Base-by-base conservation (phyloP, 1,140 invertebrate species). In the Cherax quadricarinatus region DNA sequence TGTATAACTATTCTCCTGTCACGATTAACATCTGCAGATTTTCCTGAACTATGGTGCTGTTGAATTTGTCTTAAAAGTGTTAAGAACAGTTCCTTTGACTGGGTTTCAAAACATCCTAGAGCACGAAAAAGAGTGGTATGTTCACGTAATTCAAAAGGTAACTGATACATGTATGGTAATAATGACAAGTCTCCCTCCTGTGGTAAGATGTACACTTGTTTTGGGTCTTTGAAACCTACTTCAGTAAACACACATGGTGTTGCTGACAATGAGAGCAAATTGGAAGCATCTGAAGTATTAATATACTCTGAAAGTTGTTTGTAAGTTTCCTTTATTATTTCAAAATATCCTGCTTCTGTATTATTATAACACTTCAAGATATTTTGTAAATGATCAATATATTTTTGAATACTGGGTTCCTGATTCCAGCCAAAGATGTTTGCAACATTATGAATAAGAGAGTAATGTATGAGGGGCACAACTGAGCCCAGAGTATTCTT, bases 111-210 rank as follows among this genome's bases (percentile, higher is more conserved):
- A 73, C 88, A 89, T 3, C 88, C 88, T 21, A 89, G 41, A 18
- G 10, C 4, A 4, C 16, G 18, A 57, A 89, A 89, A 60, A 89
- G 81, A 6, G 5, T 24, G 41, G 14, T 48, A 57, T 49, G 53
- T 16, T 83, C 80, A 49, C 80, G 79, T 80, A 89, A 53, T 24
- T 89, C 88, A 49, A 89, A 70, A 30, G 66, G 88, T 53, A 89
- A 62, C 14, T n/a, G 62, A 51, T 89, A 70, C 53, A 83, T 62
- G 88, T 89, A 73, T 21, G 88, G 88, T 51, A 48, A 53, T 41
- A 89, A 70, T n/a, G 24, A 18, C 41, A 89, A 49, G 51, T 89
- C 88, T 21, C 49, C 88, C 60, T 4, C 12, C 12, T 51, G 48
- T 62, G 53, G 41, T 30, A 14, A 30, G 18, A 84, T 14, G 12